Percentiles rank a stretch among this genome's conserved stretches.
phyloP scores from a whole-genome alignment of 2,888 invertebrate genomes.

The Hypena proboscidalis region DNA sequence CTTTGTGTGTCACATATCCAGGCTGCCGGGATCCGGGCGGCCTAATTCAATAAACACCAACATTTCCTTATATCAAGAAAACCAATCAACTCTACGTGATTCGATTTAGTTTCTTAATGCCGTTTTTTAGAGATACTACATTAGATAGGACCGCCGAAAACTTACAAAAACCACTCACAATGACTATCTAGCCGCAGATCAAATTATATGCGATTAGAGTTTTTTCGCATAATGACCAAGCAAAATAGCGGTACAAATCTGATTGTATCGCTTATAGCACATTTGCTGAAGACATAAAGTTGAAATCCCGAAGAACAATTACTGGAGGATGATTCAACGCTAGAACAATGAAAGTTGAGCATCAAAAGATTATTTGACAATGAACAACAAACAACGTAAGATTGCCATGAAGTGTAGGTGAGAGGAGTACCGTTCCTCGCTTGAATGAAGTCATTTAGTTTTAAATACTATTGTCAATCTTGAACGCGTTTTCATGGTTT shows the following conservation, averaged over 20 bases:
- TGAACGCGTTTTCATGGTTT: conserved; percentile 26
- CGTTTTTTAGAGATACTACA: conserved; percentile 60
- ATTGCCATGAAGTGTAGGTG: conserved; percentile 50
- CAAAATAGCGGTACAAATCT: conserved; percentile 52
- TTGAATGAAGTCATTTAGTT: conserved; percentile 26
- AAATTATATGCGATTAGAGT: conserved; percentile 57
- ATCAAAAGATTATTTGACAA: conserved; percentile 53
- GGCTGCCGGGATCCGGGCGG: too few relatives aligned
- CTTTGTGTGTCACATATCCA: too few relatives aligned
- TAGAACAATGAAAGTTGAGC: conserved; percentile 48
- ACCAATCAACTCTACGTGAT: conserved; percentile 72
- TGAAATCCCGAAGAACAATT: conserved; percentile 37
- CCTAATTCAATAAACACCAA: conserved; percentile 32
- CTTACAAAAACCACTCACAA: conserved; percentile 62
- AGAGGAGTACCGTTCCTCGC: conserved; percentile 43
- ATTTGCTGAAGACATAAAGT: conserved; percentile 44
- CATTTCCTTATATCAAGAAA: conserved; percentile 63
- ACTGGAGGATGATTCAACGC: conserved; percentile 37
- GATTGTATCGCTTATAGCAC: conserved; percentile 39
- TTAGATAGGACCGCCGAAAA: conserved; percentile 61
- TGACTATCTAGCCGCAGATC: conserved; percentile 60
- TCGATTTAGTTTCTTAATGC: conserved; percentile 71
- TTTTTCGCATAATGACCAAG: conserved; percentile 50
- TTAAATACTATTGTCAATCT: conserved; percentile 30
- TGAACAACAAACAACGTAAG: conserved; percentile 52